Percentiles rank a stretch among this genome's conserved stretches.
Evolutionary conservation across 2,888 invertebrate species (phyloP).

Genomic region (Selenia dentaria): DNA sequence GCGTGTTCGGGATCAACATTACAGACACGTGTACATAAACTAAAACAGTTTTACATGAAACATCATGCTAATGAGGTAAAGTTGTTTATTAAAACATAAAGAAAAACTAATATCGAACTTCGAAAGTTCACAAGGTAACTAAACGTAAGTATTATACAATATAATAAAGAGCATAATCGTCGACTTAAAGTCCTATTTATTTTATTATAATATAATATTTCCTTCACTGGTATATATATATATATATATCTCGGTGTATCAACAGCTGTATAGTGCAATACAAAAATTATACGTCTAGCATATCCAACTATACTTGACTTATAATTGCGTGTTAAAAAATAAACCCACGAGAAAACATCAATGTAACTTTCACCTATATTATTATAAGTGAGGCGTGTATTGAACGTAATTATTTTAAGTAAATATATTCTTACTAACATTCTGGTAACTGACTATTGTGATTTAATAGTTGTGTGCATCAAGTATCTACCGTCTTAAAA

Average conservation of each 20-base stretch:
- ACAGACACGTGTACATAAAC: slow-evolving; percentile 40
- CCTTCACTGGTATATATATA: slow-evolving; percentile 70
- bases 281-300: slow-evolving; percentile 36
- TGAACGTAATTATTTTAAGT: slow-evolving; percentile 66
- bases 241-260: slow-evolving; percentile 43
- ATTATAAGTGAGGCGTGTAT: slow-evolving; percentile 43
- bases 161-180: slow-evolving; percentile 58
- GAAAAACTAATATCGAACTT: slow-evolving; percentile 73
- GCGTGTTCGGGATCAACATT: slow-evolving; percentile 35
- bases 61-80: slow-evolving; percentile 78
- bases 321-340: slow-evolving; percentile 7
- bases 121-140: slow-evolving; percentile 81
- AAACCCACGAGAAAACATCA: slow-evolving; percentile 6
- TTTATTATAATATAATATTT: slow-evolving; percentile 32
- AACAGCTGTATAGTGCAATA: slow-evolving; percentile 50
- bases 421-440: slow-evolving; percentile 62
- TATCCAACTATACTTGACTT: slow-evolving; percentile 5
- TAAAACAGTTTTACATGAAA: slow-evolving; percentile 65
- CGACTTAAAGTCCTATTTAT: slow-evolving; percentile 78
- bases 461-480: slow-evolving; percentile 57
- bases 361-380: slow-evolving; percentile 16
- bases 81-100: slow-evolving; percentile 54
- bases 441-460: slow-evolving; percentile 80
- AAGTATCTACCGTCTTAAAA: slow-evolving; percentile 55
- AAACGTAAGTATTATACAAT: slow-evolving; percentile 69